phyloP scores from a whole-genome alignment of 2,888 invertebrate genomes.

The Germaria angustata region DNA sequence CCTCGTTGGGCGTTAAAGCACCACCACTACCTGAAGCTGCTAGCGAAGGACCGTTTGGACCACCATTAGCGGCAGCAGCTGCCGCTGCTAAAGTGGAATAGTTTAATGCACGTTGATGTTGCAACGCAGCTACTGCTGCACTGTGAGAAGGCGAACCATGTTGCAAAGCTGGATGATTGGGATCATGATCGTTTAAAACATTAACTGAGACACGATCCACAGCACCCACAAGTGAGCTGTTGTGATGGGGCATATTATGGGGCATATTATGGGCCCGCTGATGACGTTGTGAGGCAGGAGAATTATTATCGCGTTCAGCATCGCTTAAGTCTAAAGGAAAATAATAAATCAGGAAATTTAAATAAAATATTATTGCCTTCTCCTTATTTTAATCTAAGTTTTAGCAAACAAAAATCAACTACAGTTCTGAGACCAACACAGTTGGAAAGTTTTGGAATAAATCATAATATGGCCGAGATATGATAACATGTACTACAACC shows the following conservation, averaged over 20 bases:
- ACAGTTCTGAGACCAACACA: too few species aligned
- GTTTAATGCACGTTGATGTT: constrained; percentile 86
- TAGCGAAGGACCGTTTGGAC: constrained; percentile 66
- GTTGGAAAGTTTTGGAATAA: too few species aligned
- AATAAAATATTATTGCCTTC: too few species aligned
- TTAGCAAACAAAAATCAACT: too few species aligned
- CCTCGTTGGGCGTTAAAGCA: constrained; percentile 77
- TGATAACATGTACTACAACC: too few species aligned
- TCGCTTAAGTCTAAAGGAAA: constrained; percentile 75
- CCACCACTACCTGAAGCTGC: constrained; percentile 72
- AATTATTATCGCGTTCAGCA: constrained; percentile 78
- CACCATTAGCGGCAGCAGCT: constrained; percentile 81
- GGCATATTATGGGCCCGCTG: constrained; percentile 69
- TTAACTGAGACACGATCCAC: constrained; percentile 71
- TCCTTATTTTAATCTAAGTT: too few species aligned
- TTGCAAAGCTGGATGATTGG: constrained; percentile 83
- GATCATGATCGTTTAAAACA: constrained; percentile 84
- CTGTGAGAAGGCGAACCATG: constrained; percentile 70
- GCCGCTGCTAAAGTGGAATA: constrained; percentile 88
- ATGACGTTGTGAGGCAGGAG: constrained; percentile 75
- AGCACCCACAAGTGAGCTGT: constrained; percentile 68
- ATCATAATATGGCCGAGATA: too few species aligned
- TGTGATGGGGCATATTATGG: constrained; percentile 71
- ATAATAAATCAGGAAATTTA: too few species aligned
- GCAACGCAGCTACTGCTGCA: constrained; percentile 77